Base-by-base conservation (phyloP, 2,797 vertebrate species). In the Benthosema pterotum region DNA sequence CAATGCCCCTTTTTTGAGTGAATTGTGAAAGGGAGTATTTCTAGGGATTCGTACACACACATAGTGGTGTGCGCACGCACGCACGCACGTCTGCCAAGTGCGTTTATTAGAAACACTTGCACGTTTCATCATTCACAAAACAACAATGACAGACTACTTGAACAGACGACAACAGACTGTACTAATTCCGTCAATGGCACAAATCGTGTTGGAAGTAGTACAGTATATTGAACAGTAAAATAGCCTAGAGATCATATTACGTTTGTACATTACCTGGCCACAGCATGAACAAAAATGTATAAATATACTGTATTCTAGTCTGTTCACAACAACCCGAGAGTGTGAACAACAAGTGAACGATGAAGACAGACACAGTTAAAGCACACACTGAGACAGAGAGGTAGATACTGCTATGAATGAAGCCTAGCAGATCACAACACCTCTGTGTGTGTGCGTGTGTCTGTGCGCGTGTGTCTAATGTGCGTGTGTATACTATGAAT, bases 401-500 rank as follows among this genome's bases (percentile, higher is more conserved):
- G 51, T n/a, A 19, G 42, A 59, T 48, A 60, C 64, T 73, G 68
- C 75, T 60, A 78, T 16, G 42, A 69, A 73, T 78, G 80, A 90
- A 38, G 83, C 86, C 83, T 77, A 77, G 86, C 89, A 90, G 91
- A 93, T 92, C 88, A 88, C 84, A 82, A 89, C 87, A 89, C 78
- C 87, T 91, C 80, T 8, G 16, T 69, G 74, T 62, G 58, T 64
- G 38, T 57, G 22, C 2, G 22, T 25, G 22, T 25, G 22, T 25
- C 3, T 70, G 63, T 69, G 57, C 54, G 42, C 49, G 63, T 52
- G 65, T 78, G n/a, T 25, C 22, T 25, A 25, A 25, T 71, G n/a
- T 19, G 59, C 64, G 56, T 78, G 75, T 83, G 73, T 95, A 91
- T 94, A 94, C 92, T 87, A 93, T 93, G 94, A 92, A 94, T 92